Evolutionary conservation across 2,113 vertebrate species (phyloP).

Genomic region (Alaudala cheleensis): DNA sequence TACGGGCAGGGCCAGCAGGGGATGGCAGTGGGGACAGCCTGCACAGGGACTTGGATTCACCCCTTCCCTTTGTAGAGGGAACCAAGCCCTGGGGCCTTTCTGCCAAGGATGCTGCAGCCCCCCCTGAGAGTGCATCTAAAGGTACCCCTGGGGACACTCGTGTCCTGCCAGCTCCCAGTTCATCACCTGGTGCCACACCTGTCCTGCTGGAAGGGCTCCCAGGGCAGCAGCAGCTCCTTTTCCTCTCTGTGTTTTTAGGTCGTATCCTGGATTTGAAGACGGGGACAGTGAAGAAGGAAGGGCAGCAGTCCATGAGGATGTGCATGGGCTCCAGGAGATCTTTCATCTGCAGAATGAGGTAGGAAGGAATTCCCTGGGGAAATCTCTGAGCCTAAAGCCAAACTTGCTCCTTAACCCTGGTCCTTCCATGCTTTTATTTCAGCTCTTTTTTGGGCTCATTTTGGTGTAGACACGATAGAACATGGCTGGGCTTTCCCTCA

Average conservation of each 20-base stretch:
- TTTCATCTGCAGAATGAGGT: conserved; percentile 99
- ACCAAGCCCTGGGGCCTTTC: conserved; percentile 57
- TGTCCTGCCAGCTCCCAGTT: background rate
- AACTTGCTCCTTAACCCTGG: background rate
- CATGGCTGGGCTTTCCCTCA: background rate
- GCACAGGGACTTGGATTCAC: background rate
- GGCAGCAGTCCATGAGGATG: conserved; percentile 95
- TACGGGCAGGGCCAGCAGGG: background rate
- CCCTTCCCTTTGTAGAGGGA: conserved; percentile 58
- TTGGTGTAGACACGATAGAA: rapidly evolving
- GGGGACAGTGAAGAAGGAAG: conserved; percentile 96
- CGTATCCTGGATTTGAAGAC: conserved; percentile 96
- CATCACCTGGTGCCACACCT: background rate
- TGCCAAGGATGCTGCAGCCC: conserved; percentile 48
- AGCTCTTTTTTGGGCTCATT: background rate
- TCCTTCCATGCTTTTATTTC: background rate
- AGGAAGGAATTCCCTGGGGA: background rate
- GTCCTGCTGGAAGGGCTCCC: background rate
- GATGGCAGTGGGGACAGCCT: background rate
- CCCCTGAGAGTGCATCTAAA: conserved; percentile 26
- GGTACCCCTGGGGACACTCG: conserved; percentile 1
- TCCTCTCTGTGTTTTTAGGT: conserved; percentile 61
- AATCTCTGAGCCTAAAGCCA: background rate
- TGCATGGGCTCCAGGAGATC: conserved; percentile 94
- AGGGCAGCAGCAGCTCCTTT: background rate